Conservation (phyloP, 1,140 invertebrate species). For the Holcopasites calliopsidis region DNA sequence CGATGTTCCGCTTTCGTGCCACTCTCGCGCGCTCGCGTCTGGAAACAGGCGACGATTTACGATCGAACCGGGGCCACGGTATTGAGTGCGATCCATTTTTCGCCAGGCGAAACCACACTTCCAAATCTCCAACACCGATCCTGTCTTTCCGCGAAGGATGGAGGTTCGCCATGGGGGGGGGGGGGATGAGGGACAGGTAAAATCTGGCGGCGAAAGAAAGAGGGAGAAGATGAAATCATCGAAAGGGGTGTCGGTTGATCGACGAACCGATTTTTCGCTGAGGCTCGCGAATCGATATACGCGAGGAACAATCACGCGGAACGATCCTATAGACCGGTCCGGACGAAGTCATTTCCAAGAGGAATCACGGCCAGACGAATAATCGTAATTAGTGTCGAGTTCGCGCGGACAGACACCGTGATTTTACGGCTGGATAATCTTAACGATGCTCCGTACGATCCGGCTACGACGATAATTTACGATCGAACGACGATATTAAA, state of each 20-base stretch:
- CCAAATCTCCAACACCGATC: slow-evolving; percentile 19
- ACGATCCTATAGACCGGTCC: not conserved
- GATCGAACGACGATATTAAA: slow-evolving; percentile 38
- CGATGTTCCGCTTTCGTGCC: slow-evolving; percentile 42
- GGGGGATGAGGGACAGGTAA: not conserved
- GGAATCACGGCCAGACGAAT: slow-evolving; percentile 26
- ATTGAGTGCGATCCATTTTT: slow-evolving; percentile 47
- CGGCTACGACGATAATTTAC: slow-evolving; percentile 27
- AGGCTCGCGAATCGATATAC: slow-evolving; percentile 11
- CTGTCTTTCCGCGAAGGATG: slow-evolving; percentile 17
- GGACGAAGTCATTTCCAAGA: slow-evolving; percentile 16
- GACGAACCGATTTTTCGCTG: not conserved
- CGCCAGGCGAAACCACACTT: slow-evolving; percentile 12
- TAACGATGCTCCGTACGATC: slow-evolving; percentile 38
- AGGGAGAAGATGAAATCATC: not conserved
- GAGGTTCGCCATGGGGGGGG: not conserved
- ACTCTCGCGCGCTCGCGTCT: not conserved
- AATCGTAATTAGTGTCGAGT: slow-evolving; percentile 33
- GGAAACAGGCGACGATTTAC: slow-evolving; percentile 14
- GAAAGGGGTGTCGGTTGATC: slow-evolving; percentile 8
- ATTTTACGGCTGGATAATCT: slow-evolving; percentile 47
- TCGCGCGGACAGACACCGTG: slow-evolving; percentile 1
- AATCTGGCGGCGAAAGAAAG: not conserved
- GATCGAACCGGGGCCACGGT: slow-evolving; percentile 32
- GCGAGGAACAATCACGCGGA: slow-evolving; percentile 23